Percentiles rank a stretch among this genome's conserved stretches.
These are phyloP conservation scores for Tamandua tetradactyla DNA, from an alignment of 2,797 vertebrate genomes.

Conservation along the genomic window DNA sequence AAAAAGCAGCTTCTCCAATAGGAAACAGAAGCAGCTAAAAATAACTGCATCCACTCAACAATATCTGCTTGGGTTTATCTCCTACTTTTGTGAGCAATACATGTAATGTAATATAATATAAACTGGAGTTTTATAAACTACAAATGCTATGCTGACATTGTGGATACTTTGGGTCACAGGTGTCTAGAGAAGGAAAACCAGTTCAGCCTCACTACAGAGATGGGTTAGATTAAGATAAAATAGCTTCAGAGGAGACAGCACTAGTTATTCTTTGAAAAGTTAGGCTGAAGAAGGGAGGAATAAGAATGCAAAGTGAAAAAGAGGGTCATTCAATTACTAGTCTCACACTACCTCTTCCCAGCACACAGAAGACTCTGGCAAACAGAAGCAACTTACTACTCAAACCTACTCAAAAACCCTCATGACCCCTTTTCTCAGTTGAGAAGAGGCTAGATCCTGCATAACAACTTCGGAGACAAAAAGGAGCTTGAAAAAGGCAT, in stretches of 20 bases:
- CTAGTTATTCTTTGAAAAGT: neutral
- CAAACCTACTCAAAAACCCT: constrained; percentile 1
- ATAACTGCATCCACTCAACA: constrained; percentile 58
- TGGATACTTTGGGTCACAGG: neutral
- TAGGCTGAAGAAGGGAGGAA: neutral
- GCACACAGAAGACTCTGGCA: neutral
- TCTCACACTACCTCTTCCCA: constrained; percentile 41
- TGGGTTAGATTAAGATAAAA: neutral
- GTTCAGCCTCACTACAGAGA: constrained; percentile 32
- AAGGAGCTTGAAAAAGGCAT: neutral
- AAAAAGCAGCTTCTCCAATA: constrained; percentile 54
- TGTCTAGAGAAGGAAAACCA: neutral
- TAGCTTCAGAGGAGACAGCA: neutral
- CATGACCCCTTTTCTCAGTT: neutral
- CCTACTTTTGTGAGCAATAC: constrained; percentile 47
- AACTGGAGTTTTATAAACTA: constrained; percentile 51
- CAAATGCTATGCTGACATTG: constrained; percentile 30
- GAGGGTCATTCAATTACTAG: constrained; percentile 8
- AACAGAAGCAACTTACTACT: constrained; percentile 40
- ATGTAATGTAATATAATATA: constrained; percentile 40
- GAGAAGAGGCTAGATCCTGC: neutral
- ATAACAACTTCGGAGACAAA: neutral
- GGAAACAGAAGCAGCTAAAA: constrained; percentile 56
- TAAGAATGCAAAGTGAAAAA: constrained; percentile 22
- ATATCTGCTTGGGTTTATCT: constrained; percentile 53